Conservation (phyloP, 2,113 vertebrate genomes). For the Tinamus guttatus region DNA sequence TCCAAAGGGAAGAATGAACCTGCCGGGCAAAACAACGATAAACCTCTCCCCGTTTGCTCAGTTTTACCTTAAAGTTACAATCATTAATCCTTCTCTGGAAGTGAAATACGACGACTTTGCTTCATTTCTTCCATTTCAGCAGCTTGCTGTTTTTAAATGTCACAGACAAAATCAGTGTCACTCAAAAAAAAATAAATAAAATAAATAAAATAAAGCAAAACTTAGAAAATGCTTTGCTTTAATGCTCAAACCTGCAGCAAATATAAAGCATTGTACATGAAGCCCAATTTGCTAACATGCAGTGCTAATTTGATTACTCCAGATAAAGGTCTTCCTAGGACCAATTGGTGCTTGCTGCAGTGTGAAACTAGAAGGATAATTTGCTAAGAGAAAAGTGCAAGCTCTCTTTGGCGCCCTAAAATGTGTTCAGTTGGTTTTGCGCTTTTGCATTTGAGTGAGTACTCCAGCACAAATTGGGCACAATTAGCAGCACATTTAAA, state of each 20-base stretch:
- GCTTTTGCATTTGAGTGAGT: slow-evolving; percentile 74
- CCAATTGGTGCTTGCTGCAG: slow-evolving; percentile 64
- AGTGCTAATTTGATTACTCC: slow-evolving; percentile 77
- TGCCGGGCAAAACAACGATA: not conserved
- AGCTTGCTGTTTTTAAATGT: not conserved
- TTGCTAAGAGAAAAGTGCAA: slow-evolving; percentile 71
- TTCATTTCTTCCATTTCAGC: slow-evolving; percentile 53
- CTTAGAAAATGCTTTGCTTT: slow-evolving; percentile 27
- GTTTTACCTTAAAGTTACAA: slow-evolving; percentile 15
- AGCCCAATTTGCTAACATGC: slow-evolving; percentile 75
- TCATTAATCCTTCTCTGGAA: slow-evolving; percentile 17
- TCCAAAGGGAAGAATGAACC: not conserved
- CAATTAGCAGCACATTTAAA: slow-evolving; percentile 76
- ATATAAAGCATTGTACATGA: slow-evolving; percentile 65
- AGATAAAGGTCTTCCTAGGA: slow-evolving; percentile 70
- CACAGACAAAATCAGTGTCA: not conserved
- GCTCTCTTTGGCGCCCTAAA: slow-evolving; percentile 72
- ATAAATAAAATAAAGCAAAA: not conserved
- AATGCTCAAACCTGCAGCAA: slow-evolving; percentile 40
- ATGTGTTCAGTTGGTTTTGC: slow-evolving; percentile 75
- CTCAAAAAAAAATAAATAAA: slow-evolving; percentile 27
- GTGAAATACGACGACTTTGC: slow-evolving; percentile 16
- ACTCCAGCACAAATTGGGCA: slow-evolving; percentile 76
- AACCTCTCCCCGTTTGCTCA: not conserved
- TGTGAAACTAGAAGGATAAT: slow-evolving; percentile 70